Base-by-base conservation (phyloP, 35 echinoderm and acorn worm species). In the Heliocidaris tuberculata region DNA sequence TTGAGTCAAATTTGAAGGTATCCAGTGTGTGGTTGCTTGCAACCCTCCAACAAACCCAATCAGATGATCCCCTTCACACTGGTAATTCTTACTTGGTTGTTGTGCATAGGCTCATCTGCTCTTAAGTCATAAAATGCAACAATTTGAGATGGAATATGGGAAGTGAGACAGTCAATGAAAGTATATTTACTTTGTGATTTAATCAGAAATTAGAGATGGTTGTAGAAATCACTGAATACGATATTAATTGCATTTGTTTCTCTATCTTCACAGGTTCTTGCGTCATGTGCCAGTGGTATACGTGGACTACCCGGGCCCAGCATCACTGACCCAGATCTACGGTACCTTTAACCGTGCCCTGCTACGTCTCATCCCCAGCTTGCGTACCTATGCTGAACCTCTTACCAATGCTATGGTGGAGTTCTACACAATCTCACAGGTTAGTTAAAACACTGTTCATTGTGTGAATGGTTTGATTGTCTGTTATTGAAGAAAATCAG, bases 241-340 rank as follows among this genome's bases (percentile, higher is more conserved):
- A n/a, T n/a, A n/a, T n/a, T 42, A 42, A 42, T 42, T 3, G 35
- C 35, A 42, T 42, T 42, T 42, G 35, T 42, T 42, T 42, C 0
- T 42, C 35, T 78, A 19, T 78, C 21, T 21, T 78, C 27, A 78
- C 70, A 97, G 97, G 85, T 99, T 97, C 92, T 56, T 99, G 49
- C 98, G 98, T 29, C 98, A 99, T 88, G 98, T 97, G 11, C 97
- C 98, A 24, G 96, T 97, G 12, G 98, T 99, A 86, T 99, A 99
- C 52, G 98, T 99, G 60, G 98, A 99, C 94, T 97, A 99, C 60
- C 98, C 97, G 1, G 98, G 98, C 17, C 96, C 96, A 31, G 88
- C 96, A 9, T 99, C 98, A 10, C 95, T 99, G 31, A 94, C 94
- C 48, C 98, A 99, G 95, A 99, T 99, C 95, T 99, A 99, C 61